These are phyloP conservation scores for Melanocharis versteri DNA, from an alignment of 2,113 vertebrate species.

Conservation along the genomic window DNA sequence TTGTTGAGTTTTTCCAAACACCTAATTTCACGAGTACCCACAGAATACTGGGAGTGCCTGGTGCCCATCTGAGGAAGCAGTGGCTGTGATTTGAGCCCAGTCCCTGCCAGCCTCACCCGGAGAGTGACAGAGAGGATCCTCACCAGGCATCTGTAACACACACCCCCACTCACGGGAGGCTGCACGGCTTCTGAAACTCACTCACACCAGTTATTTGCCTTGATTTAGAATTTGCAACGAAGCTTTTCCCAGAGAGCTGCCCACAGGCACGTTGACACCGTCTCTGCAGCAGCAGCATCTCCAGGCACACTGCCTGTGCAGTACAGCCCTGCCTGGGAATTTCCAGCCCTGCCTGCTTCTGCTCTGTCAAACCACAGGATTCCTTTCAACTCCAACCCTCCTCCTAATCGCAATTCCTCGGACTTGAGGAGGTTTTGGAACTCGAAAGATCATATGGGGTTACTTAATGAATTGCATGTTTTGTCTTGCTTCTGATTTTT, in stretches of 20 bases:
- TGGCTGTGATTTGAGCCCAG: neutral
- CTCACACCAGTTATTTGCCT: neutral
- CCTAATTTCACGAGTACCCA: neutral
- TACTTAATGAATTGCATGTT: neutral
- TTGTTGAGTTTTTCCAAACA: constrained; percentile 29
- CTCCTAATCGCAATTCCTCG: neutral
- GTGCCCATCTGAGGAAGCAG: neutral
- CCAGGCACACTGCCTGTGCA: neutral
- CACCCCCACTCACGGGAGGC: neutral
- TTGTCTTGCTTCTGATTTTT: neutral
- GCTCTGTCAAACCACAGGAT: neutral
- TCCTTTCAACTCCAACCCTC: neutral
- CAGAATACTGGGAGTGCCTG: neutral
- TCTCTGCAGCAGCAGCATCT: neutral
- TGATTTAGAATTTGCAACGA: neutral
- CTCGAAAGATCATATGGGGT: neutral
- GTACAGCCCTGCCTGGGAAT: neutral
- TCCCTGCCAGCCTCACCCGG: neutral
- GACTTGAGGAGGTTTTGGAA: neutral
- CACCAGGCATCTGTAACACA: neutral
- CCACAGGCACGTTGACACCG: accelerated
- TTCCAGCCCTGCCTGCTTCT: neutral
- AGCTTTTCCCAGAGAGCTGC: neutral
- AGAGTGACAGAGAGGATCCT: accelerated
- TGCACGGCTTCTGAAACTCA: neutral